Evolutionary conservation across 1,140 invertebrate species (phyloP), one percentile per base, ranked within the genome.

Genomic region (Colletes gigas): DNA sequence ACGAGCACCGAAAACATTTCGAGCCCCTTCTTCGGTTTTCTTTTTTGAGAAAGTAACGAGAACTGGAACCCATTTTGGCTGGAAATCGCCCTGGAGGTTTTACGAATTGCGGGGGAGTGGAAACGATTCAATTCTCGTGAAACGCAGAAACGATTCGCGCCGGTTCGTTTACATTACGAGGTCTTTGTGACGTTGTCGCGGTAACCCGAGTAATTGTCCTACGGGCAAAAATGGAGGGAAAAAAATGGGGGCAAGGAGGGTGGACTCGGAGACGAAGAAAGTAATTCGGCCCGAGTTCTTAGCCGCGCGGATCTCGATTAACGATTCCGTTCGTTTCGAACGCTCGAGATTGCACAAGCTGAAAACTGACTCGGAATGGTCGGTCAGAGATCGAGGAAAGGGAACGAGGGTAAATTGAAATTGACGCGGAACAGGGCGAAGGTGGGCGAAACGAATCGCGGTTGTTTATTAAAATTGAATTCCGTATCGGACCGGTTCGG

Each of bases 111-210:
- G 17, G 47, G 52, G 60, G 68, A 17, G 55, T 50, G 60, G 74
- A 67, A 30, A 30, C 62, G 62, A 79, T 79, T 72, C 81, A 63
- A 79, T 82, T 82, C 68, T 68, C 44, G 19, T 67, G 81, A 63
- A 78, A 79, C 76, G 54, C 55, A 69, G 77, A 57, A 82, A 54
- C 80, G 76, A 52, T 55, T 70, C 60, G 66, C 54, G 44, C n/a
- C 17, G 60, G 62, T 82, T 67, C 80, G 80, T 78, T 82, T 73
- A 82, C 81, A 82, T 82, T 82, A 82, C 72, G 79, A 82, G 77
- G 81, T 68, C 78, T 77, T 73, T 71, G 68, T 54, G 81, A 79
- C 76, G 63, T 67, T 47, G 67, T 78, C 80, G 66, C 76, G 81
- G 78, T 66, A 44, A 78, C 71, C 55, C 63, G 54, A 79, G 78